Evolutionary conservation across 2,113 vertebrate species (phyloP).

Genomic region (Hyaena hyaena): DNA sequence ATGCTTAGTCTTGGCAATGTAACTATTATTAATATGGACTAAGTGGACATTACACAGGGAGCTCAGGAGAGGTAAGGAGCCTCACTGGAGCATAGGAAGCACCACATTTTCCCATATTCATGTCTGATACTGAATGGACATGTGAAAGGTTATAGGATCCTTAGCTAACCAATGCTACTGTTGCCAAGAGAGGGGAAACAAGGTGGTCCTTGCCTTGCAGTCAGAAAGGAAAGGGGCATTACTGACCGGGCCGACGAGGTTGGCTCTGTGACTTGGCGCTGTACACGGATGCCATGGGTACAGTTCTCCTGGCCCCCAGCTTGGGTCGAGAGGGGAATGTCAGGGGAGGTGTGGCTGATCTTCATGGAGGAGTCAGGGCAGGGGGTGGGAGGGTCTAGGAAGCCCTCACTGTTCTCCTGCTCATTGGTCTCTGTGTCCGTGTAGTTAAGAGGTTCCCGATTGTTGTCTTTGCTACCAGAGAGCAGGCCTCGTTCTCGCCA

Average conservation of each 20-base stretch:
- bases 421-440: constrained; percentile 92
- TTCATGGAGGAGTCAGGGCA: constrained; percentile 96
- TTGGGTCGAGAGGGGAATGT: constrained; percentile 93
- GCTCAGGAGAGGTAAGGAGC: not conserved
- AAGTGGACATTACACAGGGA: not conserved
- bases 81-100: not conserved
- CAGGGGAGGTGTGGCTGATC: constrained; percentile 98
- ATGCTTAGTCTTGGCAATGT: not conserved
- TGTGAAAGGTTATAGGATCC: not conserved
- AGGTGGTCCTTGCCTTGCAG: not conserved
- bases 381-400: constrained; percentile 89
- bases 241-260: constrained; percentile 92
- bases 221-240: constrained; percentile 39
- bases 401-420: constrained; percentile 93
- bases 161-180: not conserved
- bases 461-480: constrained; percentile 92
- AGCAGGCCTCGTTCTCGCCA: constrained; percentile 95
- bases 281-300: constrained; percentile 90
- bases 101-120: not conserved
- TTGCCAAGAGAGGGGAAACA: not conserved
- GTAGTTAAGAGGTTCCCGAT: constrained; percentile 93
- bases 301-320: constrained; percentile 90
- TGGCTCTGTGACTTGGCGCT: constrained; percentile 95
- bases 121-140: not conserved
- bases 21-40: not conserved